A percentile compares a stretch with the other conserved stretches of the same genome.
Conservation (phyloP, 2,888 invertebrate genomes). For the Asteroscopus sphinx region DNA sequence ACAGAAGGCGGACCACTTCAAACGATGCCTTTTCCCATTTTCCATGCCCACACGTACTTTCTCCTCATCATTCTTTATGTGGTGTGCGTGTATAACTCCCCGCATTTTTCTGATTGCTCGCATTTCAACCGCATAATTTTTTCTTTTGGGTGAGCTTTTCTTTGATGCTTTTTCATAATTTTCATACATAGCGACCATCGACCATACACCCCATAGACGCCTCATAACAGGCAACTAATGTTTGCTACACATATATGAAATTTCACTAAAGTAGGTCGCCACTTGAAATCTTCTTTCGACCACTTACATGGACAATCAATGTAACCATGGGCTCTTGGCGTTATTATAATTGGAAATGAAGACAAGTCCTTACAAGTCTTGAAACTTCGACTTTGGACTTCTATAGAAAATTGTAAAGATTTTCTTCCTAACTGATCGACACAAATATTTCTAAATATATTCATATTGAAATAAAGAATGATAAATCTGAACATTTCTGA, state of each 20-base stretch:
- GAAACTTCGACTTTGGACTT: no score
- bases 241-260: no score
- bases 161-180: conserved; percentile 1
- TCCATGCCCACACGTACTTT: conserved; percentile 40
- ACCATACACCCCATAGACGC: no score
- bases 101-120: conserved; percentile 30
- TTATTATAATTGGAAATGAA: conserved; percentile 22
- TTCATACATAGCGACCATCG: no score
- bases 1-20: conserved; percentile 27
- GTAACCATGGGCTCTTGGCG: conserved; percentile 1
- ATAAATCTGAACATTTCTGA: no score
- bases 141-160: not conserved
- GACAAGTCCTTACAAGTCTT: conserved; percentile 11
- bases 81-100: conserved; percentile 26
- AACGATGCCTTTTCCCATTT: conserved; percentile 44
- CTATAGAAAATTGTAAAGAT: no score
- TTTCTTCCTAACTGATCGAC: no score
- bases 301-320: conserved; percentile 19
- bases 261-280: no score
- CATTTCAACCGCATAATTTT: conserved; percentile 22
- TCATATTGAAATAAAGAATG: no score
- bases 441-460: no score
- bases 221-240: no score
- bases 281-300: no score
- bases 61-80: conserved; percentile 32